Evolutionary conservation across 2,113 vertebrate genomes (phyloP), one percentile per base, ranked within the genome.

Genomic region (Chamaea fasciata): DNA sequence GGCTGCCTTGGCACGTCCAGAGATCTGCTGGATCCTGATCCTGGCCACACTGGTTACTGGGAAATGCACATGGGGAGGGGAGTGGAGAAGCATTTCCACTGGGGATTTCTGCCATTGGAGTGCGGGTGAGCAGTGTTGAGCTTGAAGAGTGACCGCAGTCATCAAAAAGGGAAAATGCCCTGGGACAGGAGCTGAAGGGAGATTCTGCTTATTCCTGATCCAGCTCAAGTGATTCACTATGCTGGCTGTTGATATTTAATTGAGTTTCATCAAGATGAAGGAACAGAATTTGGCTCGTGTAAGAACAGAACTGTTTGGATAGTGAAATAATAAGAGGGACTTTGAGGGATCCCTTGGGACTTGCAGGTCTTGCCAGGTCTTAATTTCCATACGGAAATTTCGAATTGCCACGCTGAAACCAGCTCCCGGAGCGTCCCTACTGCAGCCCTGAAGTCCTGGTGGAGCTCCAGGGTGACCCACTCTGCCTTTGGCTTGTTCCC

Each of bases 21-120:
- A 64, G 63, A 55, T 28, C 28, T 15, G 21, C 15, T 50, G 35
- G 76, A 37, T 47, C 17, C n/a, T 0, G 0, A 3, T 13, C 7
- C 49, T 9, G 10, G 27, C 49, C 39, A 73, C 37, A 7, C 20
- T 9, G 23, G 23, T 64, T 46, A 39, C 26, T 0, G 5, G 52
- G 15, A 89, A 39, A 47, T 2, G 41, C 7, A 9, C 2, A 1
- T 4, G 18, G n/a, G 15, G 11, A 31, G 9, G 24, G 27, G 10
- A 23, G 23, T 0, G 15, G 11, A 56, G 11, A 6, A 37, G 26
- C 1, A 0, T 22, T 74, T 57, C 9, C 78, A 31, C 23, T 0
- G 1, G 35, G 20, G 4, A 6, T 46, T 52, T 35, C 28, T 63
- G 49, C 21, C 46, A 9, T 0, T 3, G 24, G 49, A 24, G 17